A percentile compares a stretch with the other conserved stretches of the same genome.
These are phyloP conservation scores for Oikopleura albicans DNA, from an alignment of 23 tunicate genomes.

Conservation along the genomic window DNA sequence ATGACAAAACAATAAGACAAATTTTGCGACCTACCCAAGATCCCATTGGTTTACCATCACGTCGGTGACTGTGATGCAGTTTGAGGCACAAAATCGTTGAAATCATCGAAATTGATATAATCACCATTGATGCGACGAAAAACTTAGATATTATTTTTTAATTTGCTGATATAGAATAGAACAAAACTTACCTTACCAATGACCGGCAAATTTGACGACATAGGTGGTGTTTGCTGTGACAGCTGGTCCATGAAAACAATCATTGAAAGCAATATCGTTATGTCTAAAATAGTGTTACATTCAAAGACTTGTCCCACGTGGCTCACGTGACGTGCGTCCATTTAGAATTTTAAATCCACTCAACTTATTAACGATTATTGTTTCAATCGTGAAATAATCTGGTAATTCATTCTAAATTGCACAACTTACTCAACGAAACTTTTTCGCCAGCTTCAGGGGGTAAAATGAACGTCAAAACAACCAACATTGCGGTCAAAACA, in stretches of 20 bases:
- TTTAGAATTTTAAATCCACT: no score
- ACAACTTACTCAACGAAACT: constrained; percentile 10
- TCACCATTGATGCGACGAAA: constrained; percentile 10
- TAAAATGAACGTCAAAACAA: not conserved
- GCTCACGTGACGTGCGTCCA: no score
- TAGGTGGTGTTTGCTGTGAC: constrained; percentile 14
- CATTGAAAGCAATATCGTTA: constrained; percentile 1
- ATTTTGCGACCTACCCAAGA: not conserved
- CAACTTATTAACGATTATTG: no score
- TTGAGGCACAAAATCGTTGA: constrained; percentile 9
- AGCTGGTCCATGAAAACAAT: constrained; percentile 16
- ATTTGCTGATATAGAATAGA: no score
- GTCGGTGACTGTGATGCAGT: not conserved
- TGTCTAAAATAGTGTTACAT: constrained; percentile 7
- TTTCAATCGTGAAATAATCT: no score
- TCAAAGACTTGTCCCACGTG: no score
- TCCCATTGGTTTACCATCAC: not conserved
- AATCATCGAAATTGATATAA: not conserved
- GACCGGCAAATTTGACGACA: not conserved
- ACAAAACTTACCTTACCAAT: not conserved
- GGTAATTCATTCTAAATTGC: no score
- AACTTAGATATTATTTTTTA: no score
- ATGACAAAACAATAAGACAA: no score
- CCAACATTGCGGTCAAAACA: not conserved
- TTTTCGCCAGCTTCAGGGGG: constrained; percentile 15